Base-by-base conservation (phyloP, 2,113 vertebrate genomes). In the Felis chaus region DNA sequence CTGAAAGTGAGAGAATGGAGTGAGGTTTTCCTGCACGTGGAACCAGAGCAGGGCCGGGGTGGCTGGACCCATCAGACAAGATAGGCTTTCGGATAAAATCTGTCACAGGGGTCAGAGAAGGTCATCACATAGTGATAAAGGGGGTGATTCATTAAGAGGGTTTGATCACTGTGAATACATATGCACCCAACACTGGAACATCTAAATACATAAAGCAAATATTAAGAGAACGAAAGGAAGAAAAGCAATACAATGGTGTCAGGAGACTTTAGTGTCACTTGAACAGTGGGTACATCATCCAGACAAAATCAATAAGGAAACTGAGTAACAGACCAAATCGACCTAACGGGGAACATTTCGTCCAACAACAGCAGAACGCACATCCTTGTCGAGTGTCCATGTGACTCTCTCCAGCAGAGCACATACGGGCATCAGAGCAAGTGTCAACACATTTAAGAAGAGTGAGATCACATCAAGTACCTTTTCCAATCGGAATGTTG, bases 321-420 rank as follows among this genome's bases (percentile, higher is more conserved):
- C 68, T 0, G n/a, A 18, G 18, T 10, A 0, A 4, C 19, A 1
- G 7, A 69, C 33, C 68, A 21, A 29, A 5, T 19, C 7, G 33
- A 19, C 33, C 68, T 36, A 18, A 36, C 33, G 4, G 68, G 68
- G 16, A 36, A 18, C 33, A 14, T 69, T 8, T 36, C 33, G 4
- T n/a, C 68, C 33, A 71, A 4, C 8, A 9, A n/a, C n/a, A 19
- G 33, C 68, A 36, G 68, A 3, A 27, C 14, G 16, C 29, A 7
- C 31, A 33, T 31, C 16, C 65, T 31, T 33, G 65, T 16, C 65
- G 3, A 7, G 0, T 7, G 1, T 16, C 18, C n/a, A 10, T 1
- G n/a, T 12, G 4, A 18, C 65, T 14, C n/a, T 36, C 68, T 16
- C 33, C 66, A 69, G 66, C 13, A 68, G 65, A 45, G 45, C 50